These are phyloP conservation scores for Etheostoma nigrum DNA, from an alignment of 2,797 vertebrate species.

Conservation along the genomic window DNA sequence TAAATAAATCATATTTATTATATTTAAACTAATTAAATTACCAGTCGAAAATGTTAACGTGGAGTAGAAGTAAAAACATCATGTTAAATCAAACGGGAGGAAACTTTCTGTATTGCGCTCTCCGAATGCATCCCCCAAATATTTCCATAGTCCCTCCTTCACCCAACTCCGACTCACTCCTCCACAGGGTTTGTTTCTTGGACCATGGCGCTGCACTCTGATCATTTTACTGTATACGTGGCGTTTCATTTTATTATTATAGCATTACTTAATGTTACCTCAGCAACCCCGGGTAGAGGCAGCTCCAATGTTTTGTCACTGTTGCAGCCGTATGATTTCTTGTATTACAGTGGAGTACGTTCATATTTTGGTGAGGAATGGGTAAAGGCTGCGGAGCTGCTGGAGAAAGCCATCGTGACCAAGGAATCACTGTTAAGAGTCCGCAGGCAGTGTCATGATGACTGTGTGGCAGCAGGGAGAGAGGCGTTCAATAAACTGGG, in stretches of 20 bases:
- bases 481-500: slow-evolving; percentile 69
- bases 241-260: slow-evolving; percentile 68
- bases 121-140: slow-evolving; percentile 12
- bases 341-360: slow-evolving; percentile 92
- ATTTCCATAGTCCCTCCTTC: slow-evolving; percentile 62
- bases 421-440: slow-evolving; percentile 78
- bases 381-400: slow-evolving; percentile 87
- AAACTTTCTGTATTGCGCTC: slow-evolving; percentile 35
- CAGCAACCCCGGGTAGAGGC: slow-evolving; percentile 37
- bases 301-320: slow-evolving; percentile 55
- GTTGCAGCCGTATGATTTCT: slow-evolving; percentile 87
- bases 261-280: slow-evolving; percentile 3
- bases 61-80: neutral
- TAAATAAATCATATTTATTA: neutral
- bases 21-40: neutral
- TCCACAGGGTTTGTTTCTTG: slow-evolving; percentile 12
- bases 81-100: slow-evolving; percentile 1
- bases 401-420: slow-evolving; percentile 89
- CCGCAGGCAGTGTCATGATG: slow-evolving; percentile 85
- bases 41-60: fast-evolving
- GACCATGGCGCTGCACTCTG: slow-evolving; percentile 80
- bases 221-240: slow-evolving; percentile 81
- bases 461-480: slow-evolving; percentile 76
- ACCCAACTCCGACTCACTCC: slow-evolving; percentile 19
- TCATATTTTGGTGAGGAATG: slow-evolving; percentile 91